These are phyloP conservation scores for Scolopax rusticola DNA, from an alignment of 2,797 vertebrate genomes.

Conservation along the genomic window DNA sequence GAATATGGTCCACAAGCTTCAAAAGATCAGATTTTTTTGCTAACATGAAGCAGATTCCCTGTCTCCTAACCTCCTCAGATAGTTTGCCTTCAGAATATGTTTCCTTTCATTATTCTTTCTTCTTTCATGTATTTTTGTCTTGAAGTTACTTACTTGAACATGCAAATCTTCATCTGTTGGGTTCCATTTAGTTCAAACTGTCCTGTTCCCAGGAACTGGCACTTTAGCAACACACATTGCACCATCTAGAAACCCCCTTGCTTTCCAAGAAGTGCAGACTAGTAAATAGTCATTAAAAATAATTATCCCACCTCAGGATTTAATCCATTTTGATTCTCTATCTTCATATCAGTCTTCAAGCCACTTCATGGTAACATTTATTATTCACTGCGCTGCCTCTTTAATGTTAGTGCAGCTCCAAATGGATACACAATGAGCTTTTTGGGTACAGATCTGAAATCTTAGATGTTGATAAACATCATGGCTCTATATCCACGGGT, in stretches of 20 bases:
- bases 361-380: not conserved
- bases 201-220: not conserved
- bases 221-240: not conserved
- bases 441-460: not conserved
- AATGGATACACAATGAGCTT: not conserved
- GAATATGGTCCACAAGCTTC: not conserved
- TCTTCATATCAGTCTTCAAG: slow-evolving; percentile 25
- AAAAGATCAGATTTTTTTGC: not conserved
- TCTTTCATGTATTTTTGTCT: not conserved
- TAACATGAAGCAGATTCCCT: slow-evolving; percentile 21
- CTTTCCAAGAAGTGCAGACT: slow-evolving; percentile 16
- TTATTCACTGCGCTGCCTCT: not conserved
- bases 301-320: slow-evolving; percentile 39
- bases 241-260: slow-evolving; percentile 17
- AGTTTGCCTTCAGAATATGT: not conserved
- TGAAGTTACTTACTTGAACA: not conserved
- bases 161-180: not conserved
- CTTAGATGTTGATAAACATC: not conserved
- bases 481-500: not conserved
- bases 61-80: not conserved
- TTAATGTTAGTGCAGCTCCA: not conserved
- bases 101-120: not conserved
- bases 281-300: slow-evolving; percentile 61
- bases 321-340: slow-evolving; percentile 25
- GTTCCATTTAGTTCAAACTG: slow-evolving; percentile 1